Conservation (phyloP, 1,140 invertebrate species). For the Phortica variegata region DNA sequence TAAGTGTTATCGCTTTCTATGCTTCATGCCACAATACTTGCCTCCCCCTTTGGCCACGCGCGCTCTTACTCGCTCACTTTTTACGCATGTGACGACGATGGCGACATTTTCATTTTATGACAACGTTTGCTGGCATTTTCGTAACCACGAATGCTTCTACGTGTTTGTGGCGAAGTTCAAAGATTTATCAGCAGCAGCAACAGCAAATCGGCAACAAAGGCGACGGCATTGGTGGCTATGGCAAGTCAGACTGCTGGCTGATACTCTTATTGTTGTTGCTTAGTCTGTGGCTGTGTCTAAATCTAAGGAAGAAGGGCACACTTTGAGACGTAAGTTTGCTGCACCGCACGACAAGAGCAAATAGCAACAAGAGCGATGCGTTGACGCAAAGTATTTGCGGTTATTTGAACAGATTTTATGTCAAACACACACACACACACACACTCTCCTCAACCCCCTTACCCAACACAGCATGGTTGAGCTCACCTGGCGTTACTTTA, state of each 20-base stretch:
- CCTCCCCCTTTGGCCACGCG: too few species aligned
- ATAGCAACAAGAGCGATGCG: too few species aligned
- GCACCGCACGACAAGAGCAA: too few species aligned
- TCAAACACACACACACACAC: conserved; percentile 26
- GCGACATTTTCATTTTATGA: conserved; percentile 54
- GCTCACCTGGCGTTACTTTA: conserved; percentile 30
- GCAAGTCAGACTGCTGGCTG: conserved; percentile 3
- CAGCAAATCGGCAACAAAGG: too few species aligned
- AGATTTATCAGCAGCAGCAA: conserved; percentile 46
- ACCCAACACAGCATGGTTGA: background rate
- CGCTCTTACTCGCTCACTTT: conserved; percentile 18
- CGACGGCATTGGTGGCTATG: conserved; percentile 43
- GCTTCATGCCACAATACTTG: too few species aligned
- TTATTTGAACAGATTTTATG: conserved; percentile 54
- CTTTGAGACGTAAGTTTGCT: too few species aligned
- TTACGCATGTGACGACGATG: conserved; percentile 34
- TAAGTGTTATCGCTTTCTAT: conserved; percentile 46
- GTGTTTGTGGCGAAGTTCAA: conserved; percentile 52
- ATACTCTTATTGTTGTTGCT: background rate
- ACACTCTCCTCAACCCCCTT: background rate
- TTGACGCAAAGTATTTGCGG: conserved; percentile 24
- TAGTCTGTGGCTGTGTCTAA: background rate
- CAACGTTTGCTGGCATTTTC: conserved; percentile 40
- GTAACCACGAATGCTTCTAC: conserved; percentile 52
- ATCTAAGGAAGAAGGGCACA: too few species aligned